Conservation (phyloP, 2,888 invertebrate species). For the Helobdella robusta region DNA sequence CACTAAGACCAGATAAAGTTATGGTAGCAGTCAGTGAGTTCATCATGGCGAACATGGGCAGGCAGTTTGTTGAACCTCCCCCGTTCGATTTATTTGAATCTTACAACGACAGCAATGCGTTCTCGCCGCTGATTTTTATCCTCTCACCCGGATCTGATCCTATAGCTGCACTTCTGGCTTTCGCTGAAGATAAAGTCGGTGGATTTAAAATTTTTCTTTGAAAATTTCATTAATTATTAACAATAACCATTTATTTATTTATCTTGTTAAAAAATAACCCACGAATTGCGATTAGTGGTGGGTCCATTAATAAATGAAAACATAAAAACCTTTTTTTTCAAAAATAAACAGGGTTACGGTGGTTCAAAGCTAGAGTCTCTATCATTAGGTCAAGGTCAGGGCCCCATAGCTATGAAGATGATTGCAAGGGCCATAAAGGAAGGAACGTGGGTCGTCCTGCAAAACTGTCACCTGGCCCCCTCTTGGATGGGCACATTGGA, state of each 20-base stretch:
- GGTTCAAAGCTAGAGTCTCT: slow-evolving; percentile 51
- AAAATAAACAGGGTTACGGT: slow-evolving; percentile 50
- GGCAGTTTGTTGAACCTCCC: slow-evolving; percentile 50
- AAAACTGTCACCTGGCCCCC: slow-evolving; percentile 52
- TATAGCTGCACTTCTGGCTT: slow-evolving; percentile 49
- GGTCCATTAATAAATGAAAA: too few relatives aligned
- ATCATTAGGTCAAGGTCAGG: slow-evolving; percentile 52
- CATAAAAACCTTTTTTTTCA: too few relatives aligned
- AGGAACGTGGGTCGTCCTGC: slow-evolving; percentile 51
- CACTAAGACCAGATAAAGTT: slow-evolving; percentile 51
- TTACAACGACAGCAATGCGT: slow-evolving; percentile 48
- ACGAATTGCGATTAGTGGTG: too few relatives aligned
- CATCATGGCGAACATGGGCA: slow-evolving; percentile 49
- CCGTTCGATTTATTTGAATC: slow-evolving; percentile 51
- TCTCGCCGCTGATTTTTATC: slow-evolving; percentile 50
- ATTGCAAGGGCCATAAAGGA: slow-evolving; percentile 50
- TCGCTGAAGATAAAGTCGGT: slow-evolving; percentile 51
- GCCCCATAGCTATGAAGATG: slow-evolving; percentile 51
- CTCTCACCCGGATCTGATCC: slow-evolving; percentile 52
- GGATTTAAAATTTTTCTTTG: too few relatives aligned
- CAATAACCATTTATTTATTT: too few relatives aligned
- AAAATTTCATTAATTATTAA: too few relatives aligned
- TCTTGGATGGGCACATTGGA: slow-evolving; percentile 52
- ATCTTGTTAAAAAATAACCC: too few relatives aligned
- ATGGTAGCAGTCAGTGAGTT: slow-evolving; percentile 41